Conservation (phyloP, 2,797 vertebrate species). For the Pteronotus mesoamericanus region DNA sequence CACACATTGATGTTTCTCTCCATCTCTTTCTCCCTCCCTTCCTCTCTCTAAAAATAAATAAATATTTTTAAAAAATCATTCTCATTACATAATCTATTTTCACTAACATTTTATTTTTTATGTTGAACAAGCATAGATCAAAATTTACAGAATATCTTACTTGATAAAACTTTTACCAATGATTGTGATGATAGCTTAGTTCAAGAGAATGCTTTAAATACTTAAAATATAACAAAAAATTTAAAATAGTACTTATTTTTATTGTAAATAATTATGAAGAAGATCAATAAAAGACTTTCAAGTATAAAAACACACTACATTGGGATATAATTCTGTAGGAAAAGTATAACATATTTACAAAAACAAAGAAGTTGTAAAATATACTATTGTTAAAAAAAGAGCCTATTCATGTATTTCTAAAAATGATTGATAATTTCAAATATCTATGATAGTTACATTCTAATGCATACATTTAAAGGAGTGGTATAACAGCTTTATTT, state of each 20-base stretch:
- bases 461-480: neutral
- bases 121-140: neutral
- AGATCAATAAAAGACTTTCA: neutral
- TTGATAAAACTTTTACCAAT: neutral
- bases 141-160: neutral
- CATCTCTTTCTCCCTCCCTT: too few relatives aligned
- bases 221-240: neutral
- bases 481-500: neutral
- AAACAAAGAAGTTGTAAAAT: neutral
- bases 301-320: neutral
- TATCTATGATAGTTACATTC: neutral
- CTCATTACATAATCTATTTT: neutral
- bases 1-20: too few relatives aligned
- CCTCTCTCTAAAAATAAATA: too few relatives aligned
- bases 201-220: neutral
- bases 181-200: neutral
- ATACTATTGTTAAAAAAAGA: neutral
- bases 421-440: neutral
- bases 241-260: neutral
- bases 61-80: neutral
- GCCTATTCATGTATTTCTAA: neutral
- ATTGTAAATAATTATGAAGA: neutral
- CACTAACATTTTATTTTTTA: conserved; percentile 2
- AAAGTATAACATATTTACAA: neutral
- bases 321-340: neutral